Evolutionary conservation across 2,113 vertebrate genomes (phyloP), one percentile per base, ranked within the genome.

Genomic region (Eurypyga helias): DNA sequence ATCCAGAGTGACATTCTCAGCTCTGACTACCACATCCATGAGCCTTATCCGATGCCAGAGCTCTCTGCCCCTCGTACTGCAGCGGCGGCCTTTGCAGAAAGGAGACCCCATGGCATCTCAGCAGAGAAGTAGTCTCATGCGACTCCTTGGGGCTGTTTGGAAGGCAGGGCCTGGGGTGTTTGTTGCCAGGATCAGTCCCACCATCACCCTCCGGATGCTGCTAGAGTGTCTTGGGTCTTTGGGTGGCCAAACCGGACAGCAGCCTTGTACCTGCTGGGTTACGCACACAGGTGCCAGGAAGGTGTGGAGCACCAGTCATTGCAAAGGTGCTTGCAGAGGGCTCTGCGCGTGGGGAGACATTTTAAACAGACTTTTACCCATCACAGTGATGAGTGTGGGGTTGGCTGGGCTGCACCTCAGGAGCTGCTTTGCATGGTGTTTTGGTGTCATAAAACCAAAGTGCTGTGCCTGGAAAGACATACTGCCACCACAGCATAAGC

Each of bases 281-380:
- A 8, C 19, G 31, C 58, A 9, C 4, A 2, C 7, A 28, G 15
- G 16, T 43, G 6, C 52, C 29, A 46, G 54, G 43, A 21, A 69
- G 20, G 29, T 46, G 8, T 20, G 49, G 51, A 51, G 49, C 8
- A 20, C 26, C 17, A 23, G 2, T 65, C 6, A 1, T 4, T 25
- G 19, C 45, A 7, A 45, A n/a, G 13, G 21, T 51, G 33, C 46
- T 57, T 62, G 26, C 41, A 57, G 46, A 57, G 41, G 36, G 8
- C 17, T 80, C 17, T 0, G 0, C 55, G 49, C 45, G 2, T 8
- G 19, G 21, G n/a, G 10, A 46, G 7, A 5, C 16, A 3, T 61
- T 76, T 79, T 43, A 65, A 71, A 21, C 4, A 33, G 38, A 23
- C 28, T 72, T 70, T 51, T 65, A 4, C 55, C 31, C 17, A 0